A percentile compares a stretch with the other conserved stretches of the same genome.
phyloP scores from a whole-genome alignment of 2,888 invertebrate species.

The Drosophila differens region DNA sequence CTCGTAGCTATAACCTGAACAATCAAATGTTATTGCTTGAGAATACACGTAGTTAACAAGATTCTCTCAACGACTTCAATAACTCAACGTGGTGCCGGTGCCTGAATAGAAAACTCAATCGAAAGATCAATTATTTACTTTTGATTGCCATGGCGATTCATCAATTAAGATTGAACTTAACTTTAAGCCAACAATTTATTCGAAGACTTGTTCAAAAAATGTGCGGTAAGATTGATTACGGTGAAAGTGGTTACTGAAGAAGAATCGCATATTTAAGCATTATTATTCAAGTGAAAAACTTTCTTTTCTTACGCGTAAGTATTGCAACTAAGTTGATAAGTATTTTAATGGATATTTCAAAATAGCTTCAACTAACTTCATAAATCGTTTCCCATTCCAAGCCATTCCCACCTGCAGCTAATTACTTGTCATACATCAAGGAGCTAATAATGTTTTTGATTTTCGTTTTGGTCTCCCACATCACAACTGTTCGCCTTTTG shows the following conservation, averaged over 20 bases:
- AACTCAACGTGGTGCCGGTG: background rate
- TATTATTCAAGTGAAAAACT: conserved; percentile 17
- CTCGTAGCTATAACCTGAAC: conserved; percentile 99
- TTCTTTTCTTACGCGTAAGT: conserved; percentile 5
- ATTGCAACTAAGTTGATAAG: conserved; percentile 13
- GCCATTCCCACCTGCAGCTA: conserved; percentile 9
- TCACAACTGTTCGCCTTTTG: background rate
- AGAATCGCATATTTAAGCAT: conserved; percentile 1
- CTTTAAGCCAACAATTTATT: conserved; percentile 41
- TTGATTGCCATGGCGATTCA: conserved; percentile 32
- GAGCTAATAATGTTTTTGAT: conserved; percentile 14
- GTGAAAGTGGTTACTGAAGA: conserved; percentile 18
- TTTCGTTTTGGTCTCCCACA: conserved; percentile 12
- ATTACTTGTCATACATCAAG: conserved; percentile 35
- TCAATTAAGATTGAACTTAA: conserved; percentile 51
- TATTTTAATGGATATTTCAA: conserved; percentile 32
- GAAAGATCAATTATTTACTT: conserved; percentile 43
- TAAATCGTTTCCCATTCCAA: conserved; percentile 3
- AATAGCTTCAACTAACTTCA: conserved; percentile 34
- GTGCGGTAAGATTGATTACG: conserved; percentile 50
- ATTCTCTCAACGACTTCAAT: conserved; percentile 83
- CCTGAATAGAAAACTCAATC: background rate
- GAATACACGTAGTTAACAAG: conserved; percentile 99
- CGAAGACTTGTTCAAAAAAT: conserved; percentile 27
- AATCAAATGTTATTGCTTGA: conserved; percentile 99